Base-by-base conservation (phyloP, 2,888 invertebrate genomes). In the Eupithecia inturbata region DNA sequence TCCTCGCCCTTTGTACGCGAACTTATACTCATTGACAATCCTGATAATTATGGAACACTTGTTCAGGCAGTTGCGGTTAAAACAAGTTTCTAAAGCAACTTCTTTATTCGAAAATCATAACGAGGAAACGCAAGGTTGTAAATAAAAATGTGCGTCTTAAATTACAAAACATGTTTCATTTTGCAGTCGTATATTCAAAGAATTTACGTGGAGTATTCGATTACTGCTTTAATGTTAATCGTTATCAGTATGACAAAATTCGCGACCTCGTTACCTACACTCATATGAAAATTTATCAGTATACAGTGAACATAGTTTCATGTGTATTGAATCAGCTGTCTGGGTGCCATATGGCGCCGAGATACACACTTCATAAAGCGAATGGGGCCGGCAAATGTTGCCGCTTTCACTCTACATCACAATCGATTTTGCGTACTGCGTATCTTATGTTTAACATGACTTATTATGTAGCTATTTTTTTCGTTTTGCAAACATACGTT, bases 381-480 rank as follows among this genome's bases (percentile, higher is more conserved):
- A 94, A 92, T 91, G 92, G 91, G 94, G 92, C 88, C 91, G 88
- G 87, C 93, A 91, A 92, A 92, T 94, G 93, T 90, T 89, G 85
- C 90, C 90, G 92, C 94, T 94, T 94, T 94, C 93, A 93, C 94
- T 94, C 91, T 89, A 87, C 88, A 89, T 87, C 88, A 91, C 89
- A 91, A 88, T 90, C 89, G 84, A 84, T 88, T 85, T 89, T 90
- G 89, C 89, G 87, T 87, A 82, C 62, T 41, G 70, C 75, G 71
- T 71, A 64, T 73, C 72, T 67, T 71, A 66, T 68, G 72, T 66
- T 45, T 41, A 64, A 70, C 67, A 66, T 71, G 63, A 74, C 57
- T 71, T 41, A 63, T 63, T 41, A 31, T 67, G 62, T 68, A 70
- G 69, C 63, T 73, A 71, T 68, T 22, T 64, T n/a, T 71, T 67